These are phyloP conservation scores for Hypsibius dujardini DNA, from an alignment of 1,140 invertebrate genomes.

Conservation along the genomic window DNA sequence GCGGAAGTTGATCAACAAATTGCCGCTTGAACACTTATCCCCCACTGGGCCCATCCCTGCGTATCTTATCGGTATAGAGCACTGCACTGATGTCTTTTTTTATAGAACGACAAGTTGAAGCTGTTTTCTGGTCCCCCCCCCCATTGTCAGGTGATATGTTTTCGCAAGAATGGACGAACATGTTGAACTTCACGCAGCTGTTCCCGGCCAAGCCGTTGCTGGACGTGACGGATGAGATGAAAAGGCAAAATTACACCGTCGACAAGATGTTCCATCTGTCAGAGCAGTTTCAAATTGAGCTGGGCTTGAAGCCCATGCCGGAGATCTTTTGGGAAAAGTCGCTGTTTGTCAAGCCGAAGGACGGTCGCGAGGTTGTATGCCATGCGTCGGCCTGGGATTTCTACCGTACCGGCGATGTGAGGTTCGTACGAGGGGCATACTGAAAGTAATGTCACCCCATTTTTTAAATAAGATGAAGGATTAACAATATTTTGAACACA, in stretches of 20 bases:
- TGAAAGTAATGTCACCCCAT: too few relatives aligned
- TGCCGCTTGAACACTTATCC: slow-evolving; percentile 27
- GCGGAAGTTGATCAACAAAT: slow-evolving; percentile 49
- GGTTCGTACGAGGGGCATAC: too few relatives aligned
- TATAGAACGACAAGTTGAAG: not conserved
- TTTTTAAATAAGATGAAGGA: too few relatives aligned
- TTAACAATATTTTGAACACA: too few relatives aligned
- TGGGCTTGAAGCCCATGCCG: slow-evolving; percentile 13
- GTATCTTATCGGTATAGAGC: slow-evolving; percentile 41
- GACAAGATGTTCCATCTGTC: slow-evolving; percentile 28
- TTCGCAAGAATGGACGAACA: not conserved
- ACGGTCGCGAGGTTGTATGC: slow-evolving; percentile 24
- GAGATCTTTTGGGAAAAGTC: slow-evolving; percentile 13
- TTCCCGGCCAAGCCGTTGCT: not conserved
- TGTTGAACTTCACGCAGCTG: not conserved
- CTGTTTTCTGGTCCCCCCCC: not conserved
- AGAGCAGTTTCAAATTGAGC: not conserved
- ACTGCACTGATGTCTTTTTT: not conserved
- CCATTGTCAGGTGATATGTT: not conserved
- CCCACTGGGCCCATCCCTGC: slow-evolving; percentile 32
- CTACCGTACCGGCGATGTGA: slow-evolving; percentile 38
- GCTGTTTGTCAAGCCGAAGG: not conserved
- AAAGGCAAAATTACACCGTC: slow-evolving; percentile 28
- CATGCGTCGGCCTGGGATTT: slow-evolving; percentile 27
- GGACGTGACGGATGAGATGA: slow-evolving; percentile 5